phyloP scores from a whole-genome alignment of 2,113 vertebrate species.

The Lycaon pictus region DNA sequence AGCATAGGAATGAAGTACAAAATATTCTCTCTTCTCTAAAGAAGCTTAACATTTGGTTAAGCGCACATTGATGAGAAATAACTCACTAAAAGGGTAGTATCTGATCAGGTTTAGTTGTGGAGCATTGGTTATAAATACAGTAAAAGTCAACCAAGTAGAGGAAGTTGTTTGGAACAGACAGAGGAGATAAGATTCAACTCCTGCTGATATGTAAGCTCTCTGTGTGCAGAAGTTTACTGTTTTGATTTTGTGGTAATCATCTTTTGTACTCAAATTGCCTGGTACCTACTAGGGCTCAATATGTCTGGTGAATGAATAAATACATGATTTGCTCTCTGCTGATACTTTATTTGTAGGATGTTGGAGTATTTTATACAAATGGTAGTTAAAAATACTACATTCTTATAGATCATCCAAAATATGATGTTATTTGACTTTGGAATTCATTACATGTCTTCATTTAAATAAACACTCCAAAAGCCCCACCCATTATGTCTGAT shows the following conservation, averaged over 20 bases:
- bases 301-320: background rate
- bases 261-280: background rate
- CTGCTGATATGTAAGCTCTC: background rate
- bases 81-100: background rate
- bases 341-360: background rate
- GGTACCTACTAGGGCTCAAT: background rate
- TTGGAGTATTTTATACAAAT: background rate
- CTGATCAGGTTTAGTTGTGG: constrained; percentile 15
- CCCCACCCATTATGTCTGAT: background rate
- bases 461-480: background rate
- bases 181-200: background rate
- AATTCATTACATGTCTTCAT: constrained; percentile 18
- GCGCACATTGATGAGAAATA: background rate
- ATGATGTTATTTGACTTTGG: constrained; percentile 18
- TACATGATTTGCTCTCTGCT: constrained; percentile 14
- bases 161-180: background rate
- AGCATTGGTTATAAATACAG: constrained; percentile 2
- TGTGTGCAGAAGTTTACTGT: background rate
- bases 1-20: background rate
- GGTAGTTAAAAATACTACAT: background rate
- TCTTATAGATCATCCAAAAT: background rate
- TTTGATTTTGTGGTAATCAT: background rate
- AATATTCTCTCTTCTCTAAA: background rate
- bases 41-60: background rate
- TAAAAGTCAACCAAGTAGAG: background rate